phyloP scores from a whole-genome alignment of 2,888 invertebrate genomes.

The Diarsia brunnea region DNA sequence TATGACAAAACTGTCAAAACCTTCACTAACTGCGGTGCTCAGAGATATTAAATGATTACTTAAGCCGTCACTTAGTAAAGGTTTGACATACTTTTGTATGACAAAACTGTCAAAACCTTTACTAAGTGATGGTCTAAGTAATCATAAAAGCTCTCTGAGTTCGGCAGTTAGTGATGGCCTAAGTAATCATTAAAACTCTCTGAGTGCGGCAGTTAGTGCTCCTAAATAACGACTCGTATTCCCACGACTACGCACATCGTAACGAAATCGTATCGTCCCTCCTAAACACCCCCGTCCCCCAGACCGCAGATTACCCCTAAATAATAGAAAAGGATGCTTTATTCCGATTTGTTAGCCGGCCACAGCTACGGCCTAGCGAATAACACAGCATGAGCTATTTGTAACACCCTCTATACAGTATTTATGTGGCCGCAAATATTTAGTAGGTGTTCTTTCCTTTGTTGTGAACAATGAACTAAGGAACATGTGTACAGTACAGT shows the following conservation, averaged over 20 bases:
- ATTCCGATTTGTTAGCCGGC: slow-evolving; percentile 52
- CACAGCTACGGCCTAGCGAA: slow-evolving; percentile 36
- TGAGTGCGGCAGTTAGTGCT: no score
- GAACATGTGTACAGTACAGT: not conserved
- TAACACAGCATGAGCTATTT: slow-evolving; percentile 49
- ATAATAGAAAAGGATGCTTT: slow-evolving; percentile 62
- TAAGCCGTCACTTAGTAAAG: no score
- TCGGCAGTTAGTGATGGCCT: no score
- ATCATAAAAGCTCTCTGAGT: no score
- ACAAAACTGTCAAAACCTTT: no score
- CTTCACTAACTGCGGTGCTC: no score
- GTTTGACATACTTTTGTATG: no score
- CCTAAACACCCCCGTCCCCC: slow-evolving; percentile 22
- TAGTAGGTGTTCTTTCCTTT: slow-evolving; percentile 24
- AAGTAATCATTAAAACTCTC: no score
- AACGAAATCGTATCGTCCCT: slow-evolving; percentile 30
- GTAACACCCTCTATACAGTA: slow-evolving; percentile 37
- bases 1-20: no score
- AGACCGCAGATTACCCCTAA: slow-evolving; percentile 56
- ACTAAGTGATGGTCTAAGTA: no score
- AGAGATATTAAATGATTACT: no score
- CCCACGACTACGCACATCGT: slow-evolving; percentile 18
- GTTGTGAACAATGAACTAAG: slow-evolving; percentile 7
- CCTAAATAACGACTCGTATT: not conserved
- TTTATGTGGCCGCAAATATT: slow-evolving; percentile 49